A percentile compares a stretch with the other conserved stretches of the same genome.
phyloP scores from a whole-genome alignment of 2,797 vertebrate species.

The Alcedo quadribrachys region DNA sequence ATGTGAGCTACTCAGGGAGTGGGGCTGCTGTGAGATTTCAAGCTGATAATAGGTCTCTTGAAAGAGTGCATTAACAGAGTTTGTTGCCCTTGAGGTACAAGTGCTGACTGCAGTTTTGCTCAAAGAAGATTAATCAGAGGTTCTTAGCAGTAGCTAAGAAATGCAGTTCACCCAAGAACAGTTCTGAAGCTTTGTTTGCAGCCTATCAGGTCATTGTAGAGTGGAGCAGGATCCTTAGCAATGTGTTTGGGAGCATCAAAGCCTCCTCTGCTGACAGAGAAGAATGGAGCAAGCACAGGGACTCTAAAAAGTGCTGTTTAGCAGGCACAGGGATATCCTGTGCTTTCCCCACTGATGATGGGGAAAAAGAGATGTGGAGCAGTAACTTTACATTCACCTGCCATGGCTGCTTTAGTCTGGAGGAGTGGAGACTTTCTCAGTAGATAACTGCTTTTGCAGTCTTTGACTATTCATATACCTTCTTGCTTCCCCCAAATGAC shows the following conservation, averaged over 20 bases:
- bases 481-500: not conserved
- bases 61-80: constrained; percentile 3
- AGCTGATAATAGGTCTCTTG: not conserved
- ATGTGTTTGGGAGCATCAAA: not conserved
- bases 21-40: not conserved
- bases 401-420: not conserved
- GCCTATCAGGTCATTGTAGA: not conserved
- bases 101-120: constrained; percentile 19
- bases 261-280: not conserved
- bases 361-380: not conserved
- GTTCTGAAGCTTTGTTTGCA: not conserved
- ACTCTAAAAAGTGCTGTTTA: not conserved
- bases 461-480: not conserved
- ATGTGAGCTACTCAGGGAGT: not conserved
- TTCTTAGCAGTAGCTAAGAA: not conserved
- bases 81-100: constrained; percentile 19
- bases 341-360: not conserved
- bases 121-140: constrained; percentile 25
- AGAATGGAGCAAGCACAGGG: not conserved
- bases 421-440: not conserved
- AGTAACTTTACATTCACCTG: not conserved
- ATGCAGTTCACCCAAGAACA: not conserved
- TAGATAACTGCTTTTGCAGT: not conserved
- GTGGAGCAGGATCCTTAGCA: not conserved
- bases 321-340: not conserved